Conservation (phyloP, 1,140 invertebrate genomes). For the Camponotus pennsylvanicus region DNA sequence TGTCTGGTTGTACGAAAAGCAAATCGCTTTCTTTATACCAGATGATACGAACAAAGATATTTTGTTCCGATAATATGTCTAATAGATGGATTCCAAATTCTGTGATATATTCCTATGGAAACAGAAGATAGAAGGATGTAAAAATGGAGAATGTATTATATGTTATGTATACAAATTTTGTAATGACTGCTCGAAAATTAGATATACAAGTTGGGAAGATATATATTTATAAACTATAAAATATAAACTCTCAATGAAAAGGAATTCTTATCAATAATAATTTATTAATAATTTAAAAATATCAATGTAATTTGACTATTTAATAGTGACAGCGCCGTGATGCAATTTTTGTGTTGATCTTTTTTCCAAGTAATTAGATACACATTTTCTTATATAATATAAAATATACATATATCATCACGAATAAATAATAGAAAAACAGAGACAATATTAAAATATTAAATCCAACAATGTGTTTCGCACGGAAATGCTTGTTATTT, state of each 20-base stretch:
- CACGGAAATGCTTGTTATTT: background rate
- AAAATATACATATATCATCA: background rate
- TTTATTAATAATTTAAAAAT: conserved; percentile 18
- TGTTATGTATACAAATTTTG: conserved; percentile 3
- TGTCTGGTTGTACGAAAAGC: conserved; percentile 7
- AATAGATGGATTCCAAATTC: conserved; percentile 49
- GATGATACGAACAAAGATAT: conserved; percentile 66
- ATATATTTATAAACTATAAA: background rate
- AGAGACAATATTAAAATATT: background rate
- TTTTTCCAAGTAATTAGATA: background rate
- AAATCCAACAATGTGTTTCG: background rate
- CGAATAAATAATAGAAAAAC: background rate
- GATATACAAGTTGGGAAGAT: background rate
- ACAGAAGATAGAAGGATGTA: background rate
- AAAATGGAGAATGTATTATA: conserved; percentile 6
- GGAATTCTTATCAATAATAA: background rate
- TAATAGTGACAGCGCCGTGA: background rate
- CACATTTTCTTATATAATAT: background rate
- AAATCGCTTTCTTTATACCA: conserved; percentile 19
- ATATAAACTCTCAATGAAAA: conserved; percentile 13
- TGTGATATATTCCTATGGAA: conserved; percentile 27
- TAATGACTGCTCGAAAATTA: background rate
- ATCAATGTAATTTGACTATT: background rate
- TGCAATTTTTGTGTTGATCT: background rate
- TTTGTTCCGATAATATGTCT: conserved; percentile 68